phyloP scores from a whole-genome alignment of 2,113 vertebrate species.

The Oostethus manadensis region DNA sequence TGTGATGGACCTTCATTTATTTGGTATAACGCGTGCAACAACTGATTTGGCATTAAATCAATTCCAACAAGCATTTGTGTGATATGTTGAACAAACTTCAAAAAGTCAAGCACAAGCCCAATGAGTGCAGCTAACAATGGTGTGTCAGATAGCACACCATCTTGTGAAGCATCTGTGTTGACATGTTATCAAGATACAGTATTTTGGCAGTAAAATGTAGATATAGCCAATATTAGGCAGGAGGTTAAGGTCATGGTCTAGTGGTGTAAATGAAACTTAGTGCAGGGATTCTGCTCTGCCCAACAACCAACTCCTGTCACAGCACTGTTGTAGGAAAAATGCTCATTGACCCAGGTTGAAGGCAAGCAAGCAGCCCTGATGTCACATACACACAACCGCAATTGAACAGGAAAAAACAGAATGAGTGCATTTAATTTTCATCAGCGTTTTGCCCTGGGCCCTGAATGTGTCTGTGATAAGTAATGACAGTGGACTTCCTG shows the following conservation, averaged over 20 bases:
- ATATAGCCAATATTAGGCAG: not conserved
- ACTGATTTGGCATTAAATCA: too few relatives aligned
- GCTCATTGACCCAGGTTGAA: not conserved
- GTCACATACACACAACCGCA: constrained; percentile 24
- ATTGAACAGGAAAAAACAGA: constrained; percentile 45
- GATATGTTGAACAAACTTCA: too few relatives aligned
- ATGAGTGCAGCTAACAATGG: not conserved
- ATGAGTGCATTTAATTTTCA: constrained; percentile 60
- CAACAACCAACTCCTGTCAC: not conserved
- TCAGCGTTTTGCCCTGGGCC: constrained; percentile 66
- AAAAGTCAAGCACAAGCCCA: too few relatives aligned
- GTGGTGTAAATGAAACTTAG: not conserved
- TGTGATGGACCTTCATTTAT: too few relatives aligned
- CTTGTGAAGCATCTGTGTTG: not conserved
- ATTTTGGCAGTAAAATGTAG: too few relatives aligned
- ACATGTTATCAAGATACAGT: not conserved
- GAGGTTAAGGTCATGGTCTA: not conserved
- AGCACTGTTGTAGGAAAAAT: not conserved
- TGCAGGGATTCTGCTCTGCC: constrained; percentile 1
- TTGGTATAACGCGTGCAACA: too few relatives aligned
- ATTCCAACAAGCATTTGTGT: not conserved
- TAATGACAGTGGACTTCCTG: constrained; percentile 60
- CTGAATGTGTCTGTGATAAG: constrained; percentile 65
- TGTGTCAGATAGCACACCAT: not conserved
- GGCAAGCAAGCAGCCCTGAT: not conserved